Conservation (phyloP, 2,888 invertebrate genomes). For the Thysanoteuthis rhombus region DNA sequence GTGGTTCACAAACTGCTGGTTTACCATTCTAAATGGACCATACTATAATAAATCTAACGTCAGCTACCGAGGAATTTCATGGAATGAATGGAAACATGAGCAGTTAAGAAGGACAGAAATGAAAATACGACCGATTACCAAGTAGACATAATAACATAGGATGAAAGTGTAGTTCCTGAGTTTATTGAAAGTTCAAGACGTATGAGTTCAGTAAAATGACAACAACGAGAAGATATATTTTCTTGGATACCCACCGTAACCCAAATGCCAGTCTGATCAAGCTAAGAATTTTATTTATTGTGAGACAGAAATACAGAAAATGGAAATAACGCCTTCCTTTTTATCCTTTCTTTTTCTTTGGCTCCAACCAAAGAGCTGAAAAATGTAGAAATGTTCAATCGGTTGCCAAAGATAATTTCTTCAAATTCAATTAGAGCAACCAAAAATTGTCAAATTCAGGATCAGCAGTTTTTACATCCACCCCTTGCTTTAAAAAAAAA, state of each 20-base stretch:
- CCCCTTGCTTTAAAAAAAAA: not conserved
- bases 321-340: not conserved
- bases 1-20: conserved; percentile 97
- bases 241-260: not conserved
- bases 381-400: not conserved
- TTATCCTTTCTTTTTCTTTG: not conserved
- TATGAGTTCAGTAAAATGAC: not conserved
- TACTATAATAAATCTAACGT: conserved; percentile 73
- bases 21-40: conserved; percentile 90
- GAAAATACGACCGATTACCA: conserved; percentile 64
- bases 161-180: not conserved
- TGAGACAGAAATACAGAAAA: not conserved
- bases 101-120: conserved; percentile 64
- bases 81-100: conserved; percentile 66
- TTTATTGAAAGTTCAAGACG: not conserved
- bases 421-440: not conserved
- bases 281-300: not conserved
- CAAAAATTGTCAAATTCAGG: not conserved
- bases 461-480: not conserved
- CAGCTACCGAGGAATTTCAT: conserved; percentile 60
- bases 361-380: not conserved
- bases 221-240: not conserved
- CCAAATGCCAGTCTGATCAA: not conserved
- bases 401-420: not conserved
- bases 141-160: not conserved